Conservation (phyloP, 2,797 vertebrate genomes). For the Nothura maculosa region DNA sequence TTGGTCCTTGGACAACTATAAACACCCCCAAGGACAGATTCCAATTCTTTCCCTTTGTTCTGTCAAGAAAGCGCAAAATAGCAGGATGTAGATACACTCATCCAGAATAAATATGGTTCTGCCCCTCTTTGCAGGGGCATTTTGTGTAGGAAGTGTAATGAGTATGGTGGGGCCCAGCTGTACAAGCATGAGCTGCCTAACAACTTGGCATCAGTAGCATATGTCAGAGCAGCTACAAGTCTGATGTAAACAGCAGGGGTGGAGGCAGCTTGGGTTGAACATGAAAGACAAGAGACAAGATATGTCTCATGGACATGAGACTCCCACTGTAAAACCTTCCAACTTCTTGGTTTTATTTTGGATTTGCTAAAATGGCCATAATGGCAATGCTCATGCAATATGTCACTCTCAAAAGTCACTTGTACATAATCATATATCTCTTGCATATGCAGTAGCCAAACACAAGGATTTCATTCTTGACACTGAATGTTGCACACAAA, state of each 20-base stretch:
- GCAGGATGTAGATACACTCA: neutral
- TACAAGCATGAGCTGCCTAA: neutral
- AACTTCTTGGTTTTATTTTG: neutral
- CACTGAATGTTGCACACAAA: slow-evolving; percentile 28
- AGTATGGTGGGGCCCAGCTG: neutral
- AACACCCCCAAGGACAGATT: neutral
- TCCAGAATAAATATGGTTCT: neutral
- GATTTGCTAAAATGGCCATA: neutral
- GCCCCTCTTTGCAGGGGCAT: neutral
- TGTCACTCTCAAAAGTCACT: neutral
- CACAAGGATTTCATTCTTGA: slow-evolving; percentile 35
- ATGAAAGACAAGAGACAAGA: neutral
- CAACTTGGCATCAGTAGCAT: neutral
- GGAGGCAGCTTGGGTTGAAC: neutral
- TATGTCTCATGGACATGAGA: neutral
- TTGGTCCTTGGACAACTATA: neutral
- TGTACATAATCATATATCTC: neutral
- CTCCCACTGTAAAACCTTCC: neutral
- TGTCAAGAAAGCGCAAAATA: neutral
- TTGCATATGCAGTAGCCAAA: slow-evolving; percentile 47
- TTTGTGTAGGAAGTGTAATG: neutral
- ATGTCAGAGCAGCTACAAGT: neutral
- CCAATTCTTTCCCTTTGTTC: neutral
- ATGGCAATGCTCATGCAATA: neutral
- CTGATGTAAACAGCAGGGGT: neutral